Evolutionary conservation across 2,797 vertebrate genomes (phyloP).

Genomic region (Notolabrus celidotus): DNA sequence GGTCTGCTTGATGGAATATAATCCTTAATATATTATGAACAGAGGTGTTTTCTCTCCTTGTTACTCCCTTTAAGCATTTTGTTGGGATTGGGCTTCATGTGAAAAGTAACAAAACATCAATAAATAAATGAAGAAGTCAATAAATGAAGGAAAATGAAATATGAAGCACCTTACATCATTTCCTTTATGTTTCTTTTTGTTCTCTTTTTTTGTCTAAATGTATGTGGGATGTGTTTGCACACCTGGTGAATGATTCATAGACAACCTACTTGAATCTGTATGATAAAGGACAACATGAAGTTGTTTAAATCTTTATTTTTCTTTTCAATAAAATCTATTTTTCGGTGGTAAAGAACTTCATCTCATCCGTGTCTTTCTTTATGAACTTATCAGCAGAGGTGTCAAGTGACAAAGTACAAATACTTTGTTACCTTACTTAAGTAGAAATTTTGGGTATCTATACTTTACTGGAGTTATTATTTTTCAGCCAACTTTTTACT

Average conservation of each 20-base stretch:
- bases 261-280: background rate
- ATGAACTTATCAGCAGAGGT: background rate
- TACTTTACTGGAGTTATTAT: no score
- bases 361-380: rapidly evolving
- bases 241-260: background rate
- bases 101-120: background rate
- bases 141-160: background rate
- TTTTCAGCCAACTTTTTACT: no score
- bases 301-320: conserved; percentile 4
- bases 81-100: no score
- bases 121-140: background rate
- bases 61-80: no score
- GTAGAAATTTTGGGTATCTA: no score
- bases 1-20: rapidly evolving
- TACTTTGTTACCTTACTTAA: no score
- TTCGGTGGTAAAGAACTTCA: background rate
- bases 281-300: conserved; percentile 13
- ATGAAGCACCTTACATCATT: background rate
- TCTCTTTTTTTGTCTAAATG: background rate
- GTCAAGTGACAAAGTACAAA: no score
- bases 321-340: conserved; percentile 59
- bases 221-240: background rate
- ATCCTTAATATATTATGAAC: background rate
- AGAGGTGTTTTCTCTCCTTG: no score
- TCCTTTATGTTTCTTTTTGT: background rate